Evolutionary conservation across 1,140 invertebrate genomes (phyloP).

Genomic region (Microplitis mediator): DNA sequence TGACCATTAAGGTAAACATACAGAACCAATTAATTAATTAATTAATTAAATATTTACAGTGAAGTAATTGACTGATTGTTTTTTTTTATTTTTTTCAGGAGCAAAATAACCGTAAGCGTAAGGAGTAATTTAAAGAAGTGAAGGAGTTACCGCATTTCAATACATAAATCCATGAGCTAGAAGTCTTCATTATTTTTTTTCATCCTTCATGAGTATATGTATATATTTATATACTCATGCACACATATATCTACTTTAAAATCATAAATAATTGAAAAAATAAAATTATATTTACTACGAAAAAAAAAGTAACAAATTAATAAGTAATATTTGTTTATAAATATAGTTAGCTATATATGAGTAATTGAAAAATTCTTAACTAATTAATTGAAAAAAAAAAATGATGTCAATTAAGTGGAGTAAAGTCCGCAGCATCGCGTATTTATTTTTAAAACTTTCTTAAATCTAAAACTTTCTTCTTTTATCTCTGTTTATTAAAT

Average conservation of each 20-base stretch:
- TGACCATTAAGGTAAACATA: slow-evolving; percentile 81
- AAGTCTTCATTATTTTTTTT: slow-evolving; percentile 61
- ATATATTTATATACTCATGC: slow-evolving; percentile 40
- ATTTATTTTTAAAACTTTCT: background rate
- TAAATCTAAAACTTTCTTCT: slow-evolving; percentile 30
- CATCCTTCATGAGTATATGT: slow-evolving; percentile 37
- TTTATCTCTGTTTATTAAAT: slow-evolving; percentile 20
- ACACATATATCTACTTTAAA: slow-evolving; percentile 33
- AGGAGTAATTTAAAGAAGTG: slow-evolving; percentile 32
- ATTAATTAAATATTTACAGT: background rate
- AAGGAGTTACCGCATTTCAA: slow-evolving; percentile 42
- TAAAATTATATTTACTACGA: slow-evolving; percentile 31
- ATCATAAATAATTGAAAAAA: slow-evolving; percentile 29
- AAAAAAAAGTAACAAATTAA: slow-evolving; percentile 21
- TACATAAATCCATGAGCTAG: slow-evolving; percentile 58
- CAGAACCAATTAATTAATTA: background rate
- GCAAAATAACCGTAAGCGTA: slow-evolving; percentile 44
- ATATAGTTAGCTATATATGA: background rate
- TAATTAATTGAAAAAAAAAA: slow-evolving; percentile 1
- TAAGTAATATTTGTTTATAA: slow-evolving; percentile 12
- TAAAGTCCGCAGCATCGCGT: background rate
- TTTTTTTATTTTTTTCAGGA: slow-evolving; percentile 46
- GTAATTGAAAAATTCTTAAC: slow-evolving; percentile 2
- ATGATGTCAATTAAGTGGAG: background rate
- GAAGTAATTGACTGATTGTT: slow-evolving; percentile 17